Evolutionary conservation across 2,888 invertebrate genomes (phyloP).

Genomic region (Agonopterix subpropinquella): DNA sequence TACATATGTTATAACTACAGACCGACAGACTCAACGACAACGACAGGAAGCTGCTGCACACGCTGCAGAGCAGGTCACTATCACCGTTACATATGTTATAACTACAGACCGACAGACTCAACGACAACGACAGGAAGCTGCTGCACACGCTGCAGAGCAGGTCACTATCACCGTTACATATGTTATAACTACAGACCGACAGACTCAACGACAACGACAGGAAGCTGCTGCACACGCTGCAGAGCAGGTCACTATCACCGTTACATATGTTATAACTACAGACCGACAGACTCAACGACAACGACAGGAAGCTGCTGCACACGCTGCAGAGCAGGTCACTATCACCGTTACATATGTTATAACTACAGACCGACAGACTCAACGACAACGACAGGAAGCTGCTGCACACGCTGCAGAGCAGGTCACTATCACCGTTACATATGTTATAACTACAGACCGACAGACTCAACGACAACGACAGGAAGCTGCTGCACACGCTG

Average conservation of each 20-base stretch:
- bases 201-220: constrained; percentile 74
- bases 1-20: constrained; percentile 29
- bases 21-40: constrained; percentile 72
- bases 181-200: constrained; percentile 50
- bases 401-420: constrained; percentile 67
- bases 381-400: constrained; percentile 75
- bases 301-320: constrained; percentile 74
- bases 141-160: constrained; percentile 68
- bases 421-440: constrained; percentile 14
- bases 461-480: constrained; percentile 72
- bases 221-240: constrained; percentile 71
- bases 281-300: constrained; percentile 71
- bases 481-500: constrained; percentile 72
- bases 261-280: constrained; percentile 28
- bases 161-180: constrained; percentile 8
- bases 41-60: constrained; percentile 74
- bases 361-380: constrained; percentile 67
- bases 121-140: constrained; percentile 74
- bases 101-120: constrained; percentile 69
- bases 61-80: constrained; percentile 49
- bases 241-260: constrained; percentile 31
- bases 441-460: constrained; percentile 51
- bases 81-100: too few relatives aligned
- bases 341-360: background rate
- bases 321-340: constrained; percentile 54